Percentiles rank a stretch among this genome's conserved stretches.
These are phyloP conservation scores for Cossypha polioptera DNA, from an alignment of 2,797 vertebrate species.

Conservation along the genomic window DNA sequence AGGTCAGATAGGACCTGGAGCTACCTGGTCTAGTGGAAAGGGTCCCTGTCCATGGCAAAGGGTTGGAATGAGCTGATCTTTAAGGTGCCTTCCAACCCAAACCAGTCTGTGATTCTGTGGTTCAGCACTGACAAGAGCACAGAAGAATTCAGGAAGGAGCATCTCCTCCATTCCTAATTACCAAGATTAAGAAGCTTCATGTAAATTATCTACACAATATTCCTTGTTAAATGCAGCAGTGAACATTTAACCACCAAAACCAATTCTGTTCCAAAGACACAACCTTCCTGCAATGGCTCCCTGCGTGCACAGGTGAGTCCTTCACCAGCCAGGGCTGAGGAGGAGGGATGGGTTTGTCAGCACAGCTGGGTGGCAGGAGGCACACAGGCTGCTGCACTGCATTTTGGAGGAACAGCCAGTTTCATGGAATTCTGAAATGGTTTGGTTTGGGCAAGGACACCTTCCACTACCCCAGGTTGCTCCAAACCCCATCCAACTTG, in stretches of 20 bases:
- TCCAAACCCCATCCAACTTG: background rate
- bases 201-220: background rate
- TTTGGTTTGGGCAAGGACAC: background rate
- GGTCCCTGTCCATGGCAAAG: background rate
- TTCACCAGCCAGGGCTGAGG: background rate
- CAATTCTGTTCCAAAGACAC: background rate
- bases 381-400: background rate
- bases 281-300: background rate
- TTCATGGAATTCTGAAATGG: background rate
- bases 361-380: background rate
- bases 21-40: background rate
- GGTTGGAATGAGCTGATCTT: background rate
- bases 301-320: rapidly evolving
- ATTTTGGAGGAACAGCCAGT: background rate
- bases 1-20: rapidly evolving
- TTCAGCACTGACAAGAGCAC: background rate
- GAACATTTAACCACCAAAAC: background rate
- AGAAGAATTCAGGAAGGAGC: background rate
- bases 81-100: background rate
- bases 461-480: background rate
- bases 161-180: background rate
- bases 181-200: background rate
- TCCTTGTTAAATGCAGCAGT: background rate
- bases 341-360: background rate
- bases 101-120: background rate